Evolutionary conservation across 1,140 invertebrate species (phyloP), one percentile per base, ranked within the genome.

Genomic region (Drosophila quadrilineata): DNA sequence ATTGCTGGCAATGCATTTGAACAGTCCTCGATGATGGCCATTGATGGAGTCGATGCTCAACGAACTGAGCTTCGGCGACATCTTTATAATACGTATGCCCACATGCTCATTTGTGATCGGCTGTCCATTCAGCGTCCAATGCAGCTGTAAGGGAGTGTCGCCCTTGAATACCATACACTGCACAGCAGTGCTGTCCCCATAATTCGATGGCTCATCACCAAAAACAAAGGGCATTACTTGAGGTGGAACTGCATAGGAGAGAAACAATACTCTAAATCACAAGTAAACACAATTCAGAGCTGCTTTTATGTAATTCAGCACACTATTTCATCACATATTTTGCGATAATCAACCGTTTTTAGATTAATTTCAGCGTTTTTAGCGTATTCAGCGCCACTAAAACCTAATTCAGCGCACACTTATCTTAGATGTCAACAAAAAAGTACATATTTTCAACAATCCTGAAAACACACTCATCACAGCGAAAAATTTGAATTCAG

Each of bases 131-230:
- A 95, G 92, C n/a, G 91, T 92, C 95, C 95, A 96, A n/a, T 91
- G 92, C 40, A 95, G 92, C 50, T 93, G 92, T 35, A 95, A 91
- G 1, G 94, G 94, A 50, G 92, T 89, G 89, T 95, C 95, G 40
- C 95, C 95, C 88, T 95, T 94, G 73, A 93, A 92, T 14, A 95
- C 92, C 67, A 94, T 93, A 90, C 96, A 97, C 35, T 91, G 90
- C 3, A 91, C 90, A 6, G 93, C 92, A 4, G 88, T 89, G 50
- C 92, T 92, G 71, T 95, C 93, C 24, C 93, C 93, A 53, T 92
- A 92, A 88, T 94, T 94, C 12, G 94, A 91, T 24, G 93, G 91
- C 36, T 94, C 92, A 58, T 94, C 93, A 14, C 93, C 94, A 75
- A 95, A 95, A 40, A 91, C 90, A 88, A 95, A 95, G 45, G 93